Evolutionary conservation across 2,888 invertebrate genomes (phyloP), one percentile per base, ranked within the genome.

Genomic region (Crioceris asparagi): DNA sequence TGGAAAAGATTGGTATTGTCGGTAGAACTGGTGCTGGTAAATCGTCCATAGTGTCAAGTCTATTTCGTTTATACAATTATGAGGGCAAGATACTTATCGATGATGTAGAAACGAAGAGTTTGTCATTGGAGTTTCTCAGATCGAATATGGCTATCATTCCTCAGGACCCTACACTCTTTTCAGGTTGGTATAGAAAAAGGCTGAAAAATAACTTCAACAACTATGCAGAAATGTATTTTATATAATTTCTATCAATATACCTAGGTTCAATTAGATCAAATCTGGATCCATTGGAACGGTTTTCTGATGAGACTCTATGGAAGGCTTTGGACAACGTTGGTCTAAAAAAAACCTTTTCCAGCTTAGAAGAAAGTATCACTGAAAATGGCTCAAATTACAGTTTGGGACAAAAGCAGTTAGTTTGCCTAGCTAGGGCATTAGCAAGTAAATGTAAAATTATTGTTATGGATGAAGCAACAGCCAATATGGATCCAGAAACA

Each of bases 11-110:
- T 17, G 86, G 85, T 5, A 77, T 87, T 4, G 81, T 85, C 3
- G 87, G 87, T 0, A 66, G 87, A 52, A 88, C 87, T 0, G 88
- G 88, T 1, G 86, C 87, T 1, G 87, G 86, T n/a, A 85, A 84
- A 59, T 80, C 82, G 0, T 83, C 83, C 0, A 62, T 84, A 32
- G 79, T 84, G 50, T 70, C 81, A 1, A 80, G 83, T 2, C 64
- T 92, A 16, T 91, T 90, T 63, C 38, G 40, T 18, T 39, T 96
- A 41, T 80, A 84, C 6, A 80, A 79, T 43, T 70, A 80, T 34
- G 77, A 79, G 29, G 94, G 94, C 0, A 67, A 72, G 15, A 79
- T 96, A 23, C 59, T 74, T 38, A 53, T 58, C 29, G 57, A 57
- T 34, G 50, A 27, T 39, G 47, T 54, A 2, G 48, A 55, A 39